Percentiles rank a stretch among this genome's conserved stretches.
phyloP scores from a whole-genome alignment of 1,140 invertebrate genomes.

The Lordiphosa stackelbergi region DNA sequence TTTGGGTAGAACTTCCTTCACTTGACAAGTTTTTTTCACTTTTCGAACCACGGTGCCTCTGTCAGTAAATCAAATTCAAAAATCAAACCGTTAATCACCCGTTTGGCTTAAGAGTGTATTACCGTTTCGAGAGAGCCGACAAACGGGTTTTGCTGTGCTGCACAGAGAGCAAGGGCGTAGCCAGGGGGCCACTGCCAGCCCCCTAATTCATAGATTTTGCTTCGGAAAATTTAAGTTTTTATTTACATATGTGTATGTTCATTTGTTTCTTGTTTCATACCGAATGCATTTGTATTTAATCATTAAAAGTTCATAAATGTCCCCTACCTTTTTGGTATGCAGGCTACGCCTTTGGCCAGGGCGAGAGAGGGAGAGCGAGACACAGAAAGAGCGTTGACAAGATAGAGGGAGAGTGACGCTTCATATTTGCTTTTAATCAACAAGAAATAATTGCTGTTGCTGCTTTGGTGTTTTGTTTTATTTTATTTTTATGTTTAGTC shows the following conservation, averaged over 20 bases:
- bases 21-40: neutral
- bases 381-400: neutral
- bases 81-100: neutral
- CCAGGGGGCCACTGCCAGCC: too few relatives aligned
- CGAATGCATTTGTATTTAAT: too few relatives aligned
- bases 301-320: too few relatives aligned
- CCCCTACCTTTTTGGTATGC: too few relatives aligned
- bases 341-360: neutral
- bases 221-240: too few relatives aligned
- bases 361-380: neutral
- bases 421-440: slow-evolving; percentile 43
- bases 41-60: neutral
- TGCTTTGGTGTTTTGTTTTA: slow-evolving; percentile 29
- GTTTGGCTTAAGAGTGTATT: neutral
- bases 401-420: slow-evolving; percentile 4
- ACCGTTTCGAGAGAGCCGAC: slow-evolving; percentile 16
- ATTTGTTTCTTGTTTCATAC: too few relatives aligned
- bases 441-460: slow-evolving; percentile 42
- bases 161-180: neutral
- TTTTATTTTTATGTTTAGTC: slow-evolving; percentile 51
- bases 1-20: too few relatives aligned
- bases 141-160: slow-evolving; percentile 2
- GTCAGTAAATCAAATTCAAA: neutral
- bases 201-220: too few relatives aligned
- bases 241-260: too few relatives aligned